phyloP scores from a whole-genome alignment of 2,797 vertebrate genomes.

The Tolypeutes matacus region DNA sequence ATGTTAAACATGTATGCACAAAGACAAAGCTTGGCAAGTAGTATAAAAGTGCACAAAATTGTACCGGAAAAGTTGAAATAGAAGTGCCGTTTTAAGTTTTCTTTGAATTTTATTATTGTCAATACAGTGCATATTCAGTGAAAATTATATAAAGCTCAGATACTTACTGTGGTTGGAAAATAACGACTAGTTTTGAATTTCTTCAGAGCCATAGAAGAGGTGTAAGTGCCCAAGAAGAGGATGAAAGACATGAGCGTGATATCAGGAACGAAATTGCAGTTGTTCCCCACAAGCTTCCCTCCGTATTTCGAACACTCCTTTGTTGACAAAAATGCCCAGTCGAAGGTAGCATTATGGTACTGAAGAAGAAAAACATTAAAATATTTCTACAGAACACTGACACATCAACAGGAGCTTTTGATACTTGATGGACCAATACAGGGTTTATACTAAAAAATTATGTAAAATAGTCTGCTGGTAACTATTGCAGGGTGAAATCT shows the following conservation, averaged over 20 bases:
- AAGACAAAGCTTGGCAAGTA: not conserved
- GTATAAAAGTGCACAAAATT: slow-evolving; percentile 26
- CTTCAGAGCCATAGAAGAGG: slow-evolving; percentile 97
- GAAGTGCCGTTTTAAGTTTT: not conserved
- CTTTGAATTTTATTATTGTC: not conserved
- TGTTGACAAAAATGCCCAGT: slow-evolving; percentile 93
- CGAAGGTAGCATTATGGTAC: slow-evolving; percentile 89
- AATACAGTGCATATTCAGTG: not conserved
- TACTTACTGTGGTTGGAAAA: slow-evolving; percentile 97
- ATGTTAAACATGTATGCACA: not conserved
- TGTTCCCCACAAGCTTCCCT: slow-evolving; percentile 93
- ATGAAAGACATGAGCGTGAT: slow-evolving; percentile 98
- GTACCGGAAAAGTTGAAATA: not conserved
- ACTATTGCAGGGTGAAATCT: not conserved
- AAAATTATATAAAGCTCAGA: slow-evolving; percentile 30
- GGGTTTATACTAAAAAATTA: not conserved
- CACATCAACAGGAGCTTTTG: slow-evolving; percentile 31
- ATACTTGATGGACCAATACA: not conserved
- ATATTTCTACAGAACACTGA: not conserved
- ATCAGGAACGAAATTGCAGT: slow-evolving; percentile 94
- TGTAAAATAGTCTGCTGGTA: not conserved
- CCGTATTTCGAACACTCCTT: slow-evolving; percentile 93
- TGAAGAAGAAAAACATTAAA: slow-evolving; percentile 72
- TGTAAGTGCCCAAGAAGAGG: slow-evolving; percentile 97
- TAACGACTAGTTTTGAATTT: slow-evolving; percentile 98